These are phyloP conservation scores for Dendrolimus kikuchii DNA, from an alignment of 1,140 invertebrate species.

Conservation along the genomic window DNA sequence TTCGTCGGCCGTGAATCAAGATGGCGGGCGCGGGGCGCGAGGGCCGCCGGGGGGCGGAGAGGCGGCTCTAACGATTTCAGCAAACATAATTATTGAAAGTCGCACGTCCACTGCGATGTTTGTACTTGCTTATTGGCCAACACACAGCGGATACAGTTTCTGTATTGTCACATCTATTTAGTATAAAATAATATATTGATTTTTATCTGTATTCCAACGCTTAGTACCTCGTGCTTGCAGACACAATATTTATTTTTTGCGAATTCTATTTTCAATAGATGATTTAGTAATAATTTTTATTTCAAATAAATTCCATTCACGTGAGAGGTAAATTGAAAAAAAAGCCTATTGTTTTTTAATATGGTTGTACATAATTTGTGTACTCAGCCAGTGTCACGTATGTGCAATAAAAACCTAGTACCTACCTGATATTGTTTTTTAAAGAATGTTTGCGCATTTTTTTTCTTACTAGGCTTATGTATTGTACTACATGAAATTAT, in stretches of 20 bases:
- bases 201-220: constrained; percentile 16
- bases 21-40: constrained; percentile 21
- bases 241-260: constrained; percentile 15
- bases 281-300: constrained; percentile 5
- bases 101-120: constrained; percentile 47
- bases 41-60: too few species aligned
- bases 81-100: constrained; percentile 68
- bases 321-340: too few species aligned
- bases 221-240: constrained; percentile 11
- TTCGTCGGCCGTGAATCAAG: constrained; percentile 21
- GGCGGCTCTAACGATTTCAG: constrained; percentile 44
- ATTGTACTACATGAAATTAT: too few species aligned
- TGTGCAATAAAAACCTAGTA: too few species aligned
- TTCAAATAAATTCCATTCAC: neutral
- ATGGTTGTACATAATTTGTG: too few species aligned
- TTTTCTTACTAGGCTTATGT: too few species aligned
- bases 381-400: too few species aligned
- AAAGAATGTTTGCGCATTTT: too few species aligned
- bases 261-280: neutral
- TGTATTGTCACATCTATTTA: constrained; percentile 22
- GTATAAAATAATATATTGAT: constrained; percentile 16
- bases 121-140: constrained; percentile 58
- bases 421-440: too few species aligned
- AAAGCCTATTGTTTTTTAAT: too few species aligned
- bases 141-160: constrained; percentile 19